Conservation (phyloP, 2,888 invertebrate species). For the Hirtodrosophila duncani region DNA sequence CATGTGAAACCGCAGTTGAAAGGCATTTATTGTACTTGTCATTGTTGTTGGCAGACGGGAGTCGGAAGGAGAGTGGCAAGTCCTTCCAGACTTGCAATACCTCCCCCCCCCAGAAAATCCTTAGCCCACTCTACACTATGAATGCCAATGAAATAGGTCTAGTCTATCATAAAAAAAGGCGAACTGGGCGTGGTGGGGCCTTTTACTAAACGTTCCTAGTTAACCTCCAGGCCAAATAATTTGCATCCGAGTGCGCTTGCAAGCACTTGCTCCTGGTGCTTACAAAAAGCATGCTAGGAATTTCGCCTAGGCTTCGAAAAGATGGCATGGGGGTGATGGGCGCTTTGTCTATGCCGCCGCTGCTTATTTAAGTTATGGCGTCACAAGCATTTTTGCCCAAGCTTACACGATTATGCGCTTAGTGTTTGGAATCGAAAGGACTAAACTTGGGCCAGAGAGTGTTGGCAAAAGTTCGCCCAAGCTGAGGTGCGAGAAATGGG, state of each 20-base stretch:
- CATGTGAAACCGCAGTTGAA: slow-evolving; percentile 75
- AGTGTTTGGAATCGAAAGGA: slow-evolving; percentile 35
- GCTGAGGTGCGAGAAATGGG: slow-evolving; percentile 48
- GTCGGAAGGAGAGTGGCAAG: slow-evolving; percentile 18
- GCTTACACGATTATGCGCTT: slow-evolving; percentile 72
- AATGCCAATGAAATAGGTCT: slow-evolving; percentile 58
- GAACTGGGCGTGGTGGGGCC: slow-evolving; percentile 39
- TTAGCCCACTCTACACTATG: slow-evolving; percentile 59
- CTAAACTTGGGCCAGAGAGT: slow-evolving; percentile 40
- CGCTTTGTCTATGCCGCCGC: slow-evolving; percentile 42
- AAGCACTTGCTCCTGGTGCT: slow-evolving; percentile 60
- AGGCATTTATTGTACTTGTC: slow-evolving; percentile 74
- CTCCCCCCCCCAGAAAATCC: slow-evolving; percentile 36
- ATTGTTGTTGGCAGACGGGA: slow-evolving; percentile 52
- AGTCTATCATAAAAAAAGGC: slow-evolving; percentile 61
- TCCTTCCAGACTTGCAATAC: neutral
- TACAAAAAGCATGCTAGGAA: slow-evolving; percentile 37
- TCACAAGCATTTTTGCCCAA: slow-evolving; percentile 65
- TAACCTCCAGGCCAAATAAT: slow-evolving; percentile 72
- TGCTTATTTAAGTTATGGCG: slow-evolving; percentile 71
- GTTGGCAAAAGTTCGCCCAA: slow-evolving; percentile 45
- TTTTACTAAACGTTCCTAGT: slow-evolving; percentile 71
- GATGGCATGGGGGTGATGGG: slow-evolving; percentile 1
- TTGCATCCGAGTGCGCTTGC: too few relatives aligned
- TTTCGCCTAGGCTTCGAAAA: too few relatives aligned